phyloP scores from a whole-genome alignment of 2,888 invertebrate genomes.

The Chydorus sphaericus region DNA sequence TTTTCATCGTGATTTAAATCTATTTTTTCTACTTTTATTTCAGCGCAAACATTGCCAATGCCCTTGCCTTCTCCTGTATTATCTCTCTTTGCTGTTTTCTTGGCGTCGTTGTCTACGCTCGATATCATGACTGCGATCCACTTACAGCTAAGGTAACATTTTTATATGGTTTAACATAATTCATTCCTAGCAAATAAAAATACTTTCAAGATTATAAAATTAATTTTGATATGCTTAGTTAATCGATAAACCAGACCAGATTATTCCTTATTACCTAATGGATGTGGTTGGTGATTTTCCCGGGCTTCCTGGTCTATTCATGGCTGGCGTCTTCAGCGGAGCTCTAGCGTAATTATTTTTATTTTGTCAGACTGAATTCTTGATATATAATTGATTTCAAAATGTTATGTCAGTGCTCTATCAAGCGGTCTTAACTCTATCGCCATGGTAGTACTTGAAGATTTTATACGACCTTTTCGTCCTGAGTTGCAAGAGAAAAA shows the following conservation, averaged over 20 bases:
- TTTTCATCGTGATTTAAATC: no score
- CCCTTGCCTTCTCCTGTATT: no score
- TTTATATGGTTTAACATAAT: not conserved
- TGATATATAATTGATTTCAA: not conserved
- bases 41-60: no score
- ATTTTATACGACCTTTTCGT: constrained; percentile 49
- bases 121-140: constrained; percentile 75
- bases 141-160: constrained; percentile 44
- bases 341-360: constrained; percentile 57
- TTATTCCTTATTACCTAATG: constrained; percentile 81
- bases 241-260: constrained; percentile 51
- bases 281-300: constrained; percentile 54
- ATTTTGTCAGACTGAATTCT: not conserved
- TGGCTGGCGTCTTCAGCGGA: constrained; percentile 88
- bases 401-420: constrained; percentile 53
- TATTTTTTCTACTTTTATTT: no score
- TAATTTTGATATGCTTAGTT: no score
- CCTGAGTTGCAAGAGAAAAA: constrained; percentile 29
- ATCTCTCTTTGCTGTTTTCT: constrained; percentile 75
- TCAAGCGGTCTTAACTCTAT: constrained; percentile 86
- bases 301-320: constrained; percentile 81
- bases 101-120: constrained; percentile 67
- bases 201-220: no score
- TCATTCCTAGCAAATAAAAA: not conserved
- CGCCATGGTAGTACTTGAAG: constrained; percentile 79